phyloP scores from a whole-genome alignment of 2,888 invertebrate species.

The Meteorus cinctellus region DNA sequence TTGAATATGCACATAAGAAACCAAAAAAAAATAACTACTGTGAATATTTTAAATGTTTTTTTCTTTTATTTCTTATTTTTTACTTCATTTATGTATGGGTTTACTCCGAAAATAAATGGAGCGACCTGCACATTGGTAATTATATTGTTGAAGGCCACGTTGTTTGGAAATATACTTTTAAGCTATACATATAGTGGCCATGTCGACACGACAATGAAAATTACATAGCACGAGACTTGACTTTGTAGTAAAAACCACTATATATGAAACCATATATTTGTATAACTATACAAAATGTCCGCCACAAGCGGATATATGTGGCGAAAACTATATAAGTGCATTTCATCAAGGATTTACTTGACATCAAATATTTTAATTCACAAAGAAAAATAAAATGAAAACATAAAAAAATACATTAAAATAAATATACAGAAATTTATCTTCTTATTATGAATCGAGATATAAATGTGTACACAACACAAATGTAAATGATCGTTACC shows the following conservation, averaged over 20 bases:
- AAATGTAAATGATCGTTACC: too few species aligned
- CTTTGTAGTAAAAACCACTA: neutral
- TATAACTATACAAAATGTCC: neutral
- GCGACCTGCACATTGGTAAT: conserved; percentile 1
- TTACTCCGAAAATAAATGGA: neutral
- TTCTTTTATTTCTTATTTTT: neutral
- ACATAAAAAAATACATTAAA: neutral
- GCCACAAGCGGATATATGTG: neutral
- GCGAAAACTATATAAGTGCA: neutral
- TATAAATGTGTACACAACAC: too few species aligned
- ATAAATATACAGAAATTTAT: neutral
- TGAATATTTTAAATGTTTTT: neutral
- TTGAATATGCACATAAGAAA: conserved; percentile 63
- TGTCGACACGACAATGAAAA: conserved; percentile 13
- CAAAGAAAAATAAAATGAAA: neutral
- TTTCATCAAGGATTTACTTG: too few species aligned
- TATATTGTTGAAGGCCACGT: conserved; percentile 13
- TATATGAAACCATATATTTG: neutral
- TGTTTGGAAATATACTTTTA: neutral
- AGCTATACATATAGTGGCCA: neutral
- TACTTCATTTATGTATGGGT: neutral
- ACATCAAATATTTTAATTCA: neutral
- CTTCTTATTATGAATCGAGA: too few species aligned
- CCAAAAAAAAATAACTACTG: too few species aligned
- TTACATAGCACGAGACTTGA: conserved; percentile 6